Conservation (phyloP, 2,797 vertebrate species). For the Columba guinea region DNA sequence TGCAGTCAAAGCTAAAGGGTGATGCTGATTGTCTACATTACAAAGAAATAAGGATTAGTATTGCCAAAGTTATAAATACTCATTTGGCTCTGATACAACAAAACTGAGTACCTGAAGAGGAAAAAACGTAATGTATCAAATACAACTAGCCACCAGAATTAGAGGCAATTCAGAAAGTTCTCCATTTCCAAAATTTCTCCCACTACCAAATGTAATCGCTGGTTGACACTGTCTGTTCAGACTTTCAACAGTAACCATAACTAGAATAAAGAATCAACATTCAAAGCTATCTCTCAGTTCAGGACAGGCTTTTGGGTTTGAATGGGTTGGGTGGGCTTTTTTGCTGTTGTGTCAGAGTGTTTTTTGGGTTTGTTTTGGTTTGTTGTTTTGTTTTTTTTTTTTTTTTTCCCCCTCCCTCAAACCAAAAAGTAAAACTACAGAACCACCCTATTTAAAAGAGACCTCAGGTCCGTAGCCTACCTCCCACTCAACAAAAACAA, state of each 20-base stretch:
- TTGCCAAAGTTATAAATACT: background rate
- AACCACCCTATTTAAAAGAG: background rate
- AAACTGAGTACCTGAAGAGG: background rate
- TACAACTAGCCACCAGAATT: background rate
- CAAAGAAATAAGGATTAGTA: background rate
- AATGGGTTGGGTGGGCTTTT: background rate
- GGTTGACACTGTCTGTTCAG: background rate
- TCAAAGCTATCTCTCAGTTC: background rate
- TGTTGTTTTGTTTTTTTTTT: too few relatives aligned
- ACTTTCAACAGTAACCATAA: slow-evolving; percentile 35
- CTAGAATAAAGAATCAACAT: background rate
- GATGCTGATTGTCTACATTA: background rate
- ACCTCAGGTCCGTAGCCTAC: background rate
- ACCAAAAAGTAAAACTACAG: background rate
- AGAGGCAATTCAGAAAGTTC: background rate
- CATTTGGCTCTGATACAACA: background rate
- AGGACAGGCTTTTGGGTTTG: background rate
- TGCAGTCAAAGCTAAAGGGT: background rate
- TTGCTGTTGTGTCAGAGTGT: background rate
- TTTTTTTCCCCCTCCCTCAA: too few relatives aligned
- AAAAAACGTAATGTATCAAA: background rate
- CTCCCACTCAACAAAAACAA: background rate
- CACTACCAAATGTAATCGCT: slow-evolving; percentile 17
- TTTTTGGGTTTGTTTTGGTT: too few relatives aligned
- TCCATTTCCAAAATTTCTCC: slow-evolving; percentile 46